These are phyloP conservation scores for Ostrea edulis DNA, from an alignment of 1,140 invertebrate species.

Conservation along the genomic window DNA sequence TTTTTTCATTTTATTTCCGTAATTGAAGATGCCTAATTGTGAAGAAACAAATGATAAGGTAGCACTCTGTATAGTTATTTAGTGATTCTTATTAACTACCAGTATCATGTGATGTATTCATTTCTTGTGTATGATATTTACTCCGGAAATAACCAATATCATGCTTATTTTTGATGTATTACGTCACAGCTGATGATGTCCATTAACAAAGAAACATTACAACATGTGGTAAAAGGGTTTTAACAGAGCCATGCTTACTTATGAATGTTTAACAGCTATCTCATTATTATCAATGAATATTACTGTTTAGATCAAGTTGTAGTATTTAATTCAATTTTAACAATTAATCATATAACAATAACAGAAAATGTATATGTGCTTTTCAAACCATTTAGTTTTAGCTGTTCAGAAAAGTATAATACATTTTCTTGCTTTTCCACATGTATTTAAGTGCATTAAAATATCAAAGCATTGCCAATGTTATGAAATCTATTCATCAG, in stretches of 20 bases:
- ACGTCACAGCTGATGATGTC: conserved; percentile 9
- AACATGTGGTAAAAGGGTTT: conserved; percentile 33
- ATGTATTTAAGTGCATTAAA: too few species aligned
- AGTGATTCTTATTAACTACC: neutral
- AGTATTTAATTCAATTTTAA: neutral
- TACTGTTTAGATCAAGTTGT: neutral
- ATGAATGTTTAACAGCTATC: neutral
- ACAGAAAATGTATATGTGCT: too few species aligned
- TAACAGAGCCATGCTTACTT: conserved; percentile 18
- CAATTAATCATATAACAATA: neutral
- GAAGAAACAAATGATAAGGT: conserved; percentile 2
- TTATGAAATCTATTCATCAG: too few species aligned
- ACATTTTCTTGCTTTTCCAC: too few species aligned
- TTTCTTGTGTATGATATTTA: neutral
- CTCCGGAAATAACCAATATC: neutral
- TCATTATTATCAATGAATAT: neutral
- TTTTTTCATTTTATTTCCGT: neutral
- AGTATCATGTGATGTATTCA: neutral
- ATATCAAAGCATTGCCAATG: too few species aligned
- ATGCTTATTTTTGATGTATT: conserved; percentile 32
- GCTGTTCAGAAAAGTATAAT: too few species aligned
- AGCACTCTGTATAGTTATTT: neutral
- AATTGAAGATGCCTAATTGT: conserved; percentile 18
- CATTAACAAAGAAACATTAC: conserved; percentile 16
- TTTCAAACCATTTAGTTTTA: too few species aligned